A percentile compares a stretch with the other conserved stretches of the same genome.
Conservation (phyloP, 2,888 invertebrate species). For the Belgica antarctica region DNA sequence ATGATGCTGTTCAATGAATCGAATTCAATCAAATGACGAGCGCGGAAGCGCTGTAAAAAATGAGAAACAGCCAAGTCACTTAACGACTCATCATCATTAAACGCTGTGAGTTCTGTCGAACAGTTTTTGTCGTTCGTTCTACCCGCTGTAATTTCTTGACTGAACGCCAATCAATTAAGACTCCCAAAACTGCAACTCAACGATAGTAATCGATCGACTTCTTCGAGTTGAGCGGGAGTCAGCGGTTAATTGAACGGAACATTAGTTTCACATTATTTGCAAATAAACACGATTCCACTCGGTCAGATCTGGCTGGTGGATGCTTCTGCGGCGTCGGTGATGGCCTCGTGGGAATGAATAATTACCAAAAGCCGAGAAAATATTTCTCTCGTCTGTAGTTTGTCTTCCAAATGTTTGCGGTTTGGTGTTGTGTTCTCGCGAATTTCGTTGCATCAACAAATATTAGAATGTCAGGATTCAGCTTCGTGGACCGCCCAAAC, state of each 20-base stretch:
- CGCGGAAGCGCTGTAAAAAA: conserved; percentile 7
- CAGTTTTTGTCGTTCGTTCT: neutral
- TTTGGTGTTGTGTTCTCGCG: neutral
- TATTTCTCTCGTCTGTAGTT: neutral
- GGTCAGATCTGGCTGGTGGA: neutral
- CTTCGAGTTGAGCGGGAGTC: neutral
- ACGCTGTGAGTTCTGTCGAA: neutral
- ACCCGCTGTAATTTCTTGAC: conserved; percentile 3
- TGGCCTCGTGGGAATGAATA: neutral
- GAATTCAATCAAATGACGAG: conserved; percentile 13
- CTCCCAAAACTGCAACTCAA: conserved; percentile 3
- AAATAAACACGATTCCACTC: conserved; percentile 33
- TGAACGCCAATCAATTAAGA: conserved; percentile 32
- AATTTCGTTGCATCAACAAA: conserved; percentile 21
- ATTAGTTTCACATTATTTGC: conserved; percentile 38
- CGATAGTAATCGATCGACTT: conserved; percentile 16
- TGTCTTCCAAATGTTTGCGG: neutral
- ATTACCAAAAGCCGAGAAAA: neutral
- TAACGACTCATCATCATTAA: conserved; percentile 18
- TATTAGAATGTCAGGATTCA: conserved; percentile 16
- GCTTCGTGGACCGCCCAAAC: neutral
- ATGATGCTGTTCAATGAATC: conserved; percentile 17
- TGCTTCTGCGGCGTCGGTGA: neutral
- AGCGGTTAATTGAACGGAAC: conserved; percentile 20
- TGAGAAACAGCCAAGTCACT: conserved; percentile 23